These are phyloP conservation scores for Rhagium mordax DNA, from an alignment of 2,888 invertebrate genomes.

Conservation along the genomic window DNA sequence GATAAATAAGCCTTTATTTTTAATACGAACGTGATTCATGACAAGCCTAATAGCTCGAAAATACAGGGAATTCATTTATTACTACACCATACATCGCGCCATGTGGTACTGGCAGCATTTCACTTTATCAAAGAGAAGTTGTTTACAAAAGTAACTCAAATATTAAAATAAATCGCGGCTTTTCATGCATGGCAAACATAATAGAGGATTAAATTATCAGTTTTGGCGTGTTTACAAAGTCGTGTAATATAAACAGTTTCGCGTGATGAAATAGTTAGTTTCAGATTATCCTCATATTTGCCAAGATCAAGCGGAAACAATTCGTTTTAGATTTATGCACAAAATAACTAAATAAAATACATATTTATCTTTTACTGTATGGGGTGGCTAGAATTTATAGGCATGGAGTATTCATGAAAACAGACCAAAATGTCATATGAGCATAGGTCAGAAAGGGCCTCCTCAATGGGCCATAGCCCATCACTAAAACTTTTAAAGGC, in stretches of 20 bases:
- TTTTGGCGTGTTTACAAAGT: constrained; percentile 10
- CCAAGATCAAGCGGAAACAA: not conserved
- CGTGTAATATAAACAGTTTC: not conserved
- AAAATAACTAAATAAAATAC: too few relatives aligned
- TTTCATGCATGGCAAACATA: constrained; percentile 20
- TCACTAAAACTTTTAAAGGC: too few relatives aligned
- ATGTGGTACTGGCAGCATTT: constrained; percentile 22
- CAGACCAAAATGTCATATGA: too few relatives aligned
- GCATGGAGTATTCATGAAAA: too few relatives aligned
- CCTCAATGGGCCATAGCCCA: too few relatives aligned
- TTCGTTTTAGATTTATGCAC: too few relatives aligned
- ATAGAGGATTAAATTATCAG: constrained; percentile 25
- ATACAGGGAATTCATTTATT: constrained; percentile 28
- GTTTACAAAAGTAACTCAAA: constrained; percentile 26
- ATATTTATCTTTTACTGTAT: too few relatives aligned
- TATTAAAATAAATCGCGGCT: constrained; percentile 27
- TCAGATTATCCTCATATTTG: not conserved
- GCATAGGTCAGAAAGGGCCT: too few relatives aligned
- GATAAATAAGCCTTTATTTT: constrained; percentile 36
- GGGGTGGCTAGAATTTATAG: too few relatives aligned
- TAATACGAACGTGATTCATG: constrained; percentile 24
- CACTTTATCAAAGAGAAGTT: constrained; percentile 32
- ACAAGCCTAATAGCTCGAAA: constrained; percentile 32
- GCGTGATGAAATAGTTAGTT: constrained; percentile 11
- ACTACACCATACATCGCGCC: constrained; percentile 18